Evolutionary conservation across 2,888 invertebrate genomes (phyloP).

Genomic region (Germaria angustata): DNA sequence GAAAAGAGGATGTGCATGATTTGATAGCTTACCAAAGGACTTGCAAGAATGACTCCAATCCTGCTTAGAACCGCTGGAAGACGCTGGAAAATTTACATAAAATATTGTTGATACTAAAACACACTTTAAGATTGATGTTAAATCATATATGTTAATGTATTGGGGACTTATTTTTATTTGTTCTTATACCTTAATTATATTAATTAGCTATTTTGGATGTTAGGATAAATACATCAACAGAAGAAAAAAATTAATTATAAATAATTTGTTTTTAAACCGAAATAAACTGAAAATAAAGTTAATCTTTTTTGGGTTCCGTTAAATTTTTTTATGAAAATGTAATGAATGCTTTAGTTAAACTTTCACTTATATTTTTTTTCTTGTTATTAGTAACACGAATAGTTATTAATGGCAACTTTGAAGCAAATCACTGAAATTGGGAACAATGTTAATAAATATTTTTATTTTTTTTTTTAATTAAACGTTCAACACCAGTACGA

Average conservation of each 20-base stretch:
- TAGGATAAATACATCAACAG: not conserved
- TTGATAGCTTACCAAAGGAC: slow-evolving; percentile 92
- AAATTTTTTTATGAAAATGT: slow-evolving; percentile 42
- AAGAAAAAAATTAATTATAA: not conserved
- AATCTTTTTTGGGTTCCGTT: not conserved
- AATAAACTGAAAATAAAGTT: slow-evolving; percentile 12
- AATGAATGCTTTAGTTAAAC: slow-evolving; percentile 32
- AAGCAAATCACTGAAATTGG: slow-evolving; percentile 78
- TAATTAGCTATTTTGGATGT: not conserved
- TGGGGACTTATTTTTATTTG: not conserved
- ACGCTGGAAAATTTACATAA: slow-evolving; percentile 87
- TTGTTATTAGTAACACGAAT: slow-evolving; percentile 57
- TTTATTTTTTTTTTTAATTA: slow-evolving; percentile 36
- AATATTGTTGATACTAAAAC: slow-evolving; percentile 80
- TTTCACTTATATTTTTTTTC: slow-evolving; percentile 14
- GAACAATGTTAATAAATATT: slow-evolving; percentile 75
- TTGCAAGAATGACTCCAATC: slow-evolving; percentile 97
- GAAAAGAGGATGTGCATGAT: slow-evolving; percentile 73
- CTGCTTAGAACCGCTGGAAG: slow-evolving; percentile 97
- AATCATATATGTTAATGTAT: slow-evolving; percentile 38
- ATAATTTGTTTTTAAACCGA: not conserved
- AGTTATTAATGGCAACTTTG: slow-evolving; percentile 57
- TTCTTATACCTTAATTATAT: not conserved
- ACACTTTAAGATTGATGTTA: slow-evolving; percentile 77
- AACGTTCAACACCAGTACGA: slow-evolving; percentile 24